Evolutionary conservation across 2,797 vertebrate genomes (phyloP), one percentile per base, ranked within the genome.

Genomic region (Lophius americanus): DNA sequence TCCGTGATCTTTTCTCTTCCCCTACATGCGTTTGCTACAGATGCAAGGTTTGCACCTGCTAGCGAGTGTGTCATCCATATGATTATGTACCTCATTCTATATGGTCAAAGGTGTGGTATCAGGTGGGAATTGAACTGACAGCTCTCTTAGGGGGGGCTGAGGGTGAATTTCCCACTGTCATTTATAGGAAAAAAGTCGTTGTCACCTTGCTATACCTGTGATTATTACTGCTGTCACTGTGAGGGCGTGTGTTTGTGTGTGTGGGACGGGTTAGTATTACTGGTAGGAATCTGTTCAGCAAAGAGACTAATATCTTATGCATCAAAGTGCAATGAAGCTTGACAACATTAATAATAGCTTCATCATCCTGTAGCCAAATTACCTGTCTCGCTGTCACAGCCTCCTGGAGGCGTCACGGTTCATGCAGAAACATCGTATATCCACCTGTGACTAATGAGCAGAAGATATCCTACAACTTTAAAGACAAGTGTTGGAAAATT

Each of bases 301-400:
- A 82, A 82, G 75, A 73, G 60, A 79, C 75, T 75, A 69, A 77
- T 77, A 78, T 54, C 62, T 59, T 63, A 75, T 52, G 64, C 70
- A 64, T 79, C 71, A 44, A 67, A 41, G 76, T 6, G 72, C 56
- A 11, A 38, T 48, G 65, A 65, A 74, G 81, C 84, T 79, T 76
- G 83, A 78, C 81, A 81, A 88, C 79, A 84, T 81, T 85, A 84
- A 78, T 85, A 83, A 85, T 64, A 79, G 79, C 69, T 54, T 70
- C 56, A 49, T 70, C 77, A 49, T 52, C 32, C 69, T 23, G 58
- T 14, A 64, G 74, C 62, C 52, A 65, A 65, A 76, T 65, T 51
- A 68, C 13, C 78, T 59, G 63, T 56, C 57, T 66, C 33, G 0
- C 38, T 65, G 64, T 13, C 39, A 8, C 62, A 36, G 55, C 64